phyloP scores from a whole-genome alignment of 2,797 vertebrate species.

The Apogon hyalosoma region DNA sequence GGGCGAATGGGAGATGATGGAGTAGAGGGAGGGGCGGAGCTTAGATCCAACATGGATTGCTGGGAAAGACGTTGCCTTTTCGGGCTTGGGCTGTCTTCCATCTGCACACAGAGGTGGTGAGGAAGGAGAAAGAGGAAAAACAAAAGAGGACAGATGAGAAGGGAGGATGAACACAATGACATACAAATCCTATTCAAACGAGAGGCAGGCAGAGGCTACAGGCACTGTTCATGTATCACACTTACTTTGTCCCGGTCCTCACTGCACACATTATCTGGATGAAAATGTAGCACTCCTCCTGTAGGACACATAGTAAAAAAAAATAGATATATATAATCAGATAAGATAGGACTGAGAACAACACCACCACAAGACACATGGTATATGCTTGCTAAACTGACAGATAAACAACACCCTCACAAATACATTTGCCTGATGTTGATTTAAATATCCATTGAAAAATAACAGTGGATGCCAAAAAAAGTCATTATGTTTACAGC shows the following conservation, averaged over 20 bases:
- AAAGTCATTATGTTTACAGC: conserved; percentile 9
- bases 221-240: conserved; percentile 56
- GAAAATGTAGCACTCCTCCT: conserved; percentile 82
- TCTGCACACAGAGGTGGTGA: conserved; percentile 76
- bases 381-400: conserved; percentile 31
- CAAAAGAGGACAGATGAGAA: conserved; percentile 15
- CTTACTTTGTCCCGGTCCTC: conserved; percentile 84
- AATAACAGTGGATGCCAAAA: conserved; percentile 12
- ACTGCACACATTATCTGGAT: conserved; percentile 78
- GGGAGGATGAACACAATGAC: conserved; percentile 15
- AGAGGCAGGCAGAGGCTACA: conserved; percentile 38
- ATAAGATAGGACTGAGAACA: conserved; percentile 59
- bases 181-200: conserved; percentile 56
- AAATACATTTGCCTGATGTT: conserved; percentile 37
- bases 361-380: conserved; percentile 64
- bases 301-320: conserved; percentile 54
- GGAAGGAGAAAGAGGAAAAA: background rate
- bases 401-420: conserved; percentile 39
- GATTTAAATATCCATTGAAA: conserved; percentile 32
- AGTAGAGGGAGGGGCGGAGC: conserved; percentile 90
- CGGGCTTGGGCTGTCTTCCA: conserved; percentile 96
- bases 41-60: conserved; percentile 94
- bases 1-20: conserved; percentile 97
- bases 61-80: conserved; percentile 96
- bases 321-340: conserved; percentile 34